A percentile compares a stretch with the other conserved stretches of the same genome.
These are phyloP conservation scores for Drosophila tropicalis DNA, from an alignment of 1,140 invertebrate species.

Conservation along the genomic window DNA sequence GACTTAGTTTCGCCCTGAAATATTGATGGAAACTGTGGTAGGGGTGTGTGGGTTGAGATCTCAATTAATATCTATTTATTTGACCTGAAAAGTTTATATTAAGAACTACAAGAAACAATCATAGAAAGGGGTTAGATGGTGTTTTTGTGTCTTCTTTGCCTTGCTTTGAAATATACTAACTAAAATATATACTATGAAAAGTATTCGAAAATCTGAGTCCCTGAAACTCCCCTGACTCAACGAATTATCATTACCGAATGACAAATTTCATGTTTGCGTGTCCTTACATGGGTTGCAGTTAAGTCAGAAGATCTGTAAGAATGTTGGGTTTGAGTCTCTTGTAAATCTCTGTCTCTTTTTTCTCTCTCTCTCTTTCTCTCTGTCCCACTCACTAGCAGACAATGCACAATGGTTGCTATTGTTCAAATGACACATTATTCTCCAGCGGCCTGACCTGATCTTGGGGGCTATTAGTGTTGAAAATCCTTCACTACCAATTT, in stretches of 20 bases:
- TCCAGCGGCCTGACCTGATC: conserved; percentile 46
- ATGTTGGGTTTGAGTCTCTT: not conserved
- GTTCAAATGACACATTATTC: conserved; percentile 35
- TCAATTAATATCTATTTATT: conserved; percentile 18
- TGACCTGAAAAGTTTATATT: not conserved
- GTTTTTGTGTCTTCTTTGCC: too few species aligned
- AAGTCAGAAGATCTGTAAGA: not conserved
- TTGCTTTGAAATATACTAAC: too few species aligned
- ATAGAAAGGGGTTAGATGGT: too few species aligned
- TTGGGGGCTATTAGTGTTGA: conserved; percentile 11
- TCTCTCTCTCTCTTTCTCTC: too few species aligned
- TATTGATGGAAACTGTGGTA: not conserved
- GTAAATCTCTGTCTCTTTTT: not conserved
- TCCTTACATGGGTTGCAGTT: not conserved
- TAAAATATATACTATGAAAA: too few species aligned
- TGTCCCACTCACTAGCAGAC: not conserved
- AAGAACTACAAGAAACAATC: too few species aligned
- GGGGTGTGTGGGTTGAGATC: not conserved
- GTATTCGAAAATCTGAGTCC: too few species aligned
- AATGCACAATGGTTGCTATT: conserved; percentile 66
- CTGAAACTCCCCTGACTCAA: too few species aligned
- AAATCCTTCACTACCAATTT: conserved; percentile 35
- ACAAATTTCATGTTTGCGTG: not conserved
- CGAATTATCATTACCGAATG: not conserved
- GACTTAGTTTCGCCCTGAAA: conserved; percentile 19